Evolutionary conservation across 2,113 vertebrate species (phyloP), one percentile per base, ranked within the genome.

Genomic region (Psilopogon haemacephalus): DNA sequence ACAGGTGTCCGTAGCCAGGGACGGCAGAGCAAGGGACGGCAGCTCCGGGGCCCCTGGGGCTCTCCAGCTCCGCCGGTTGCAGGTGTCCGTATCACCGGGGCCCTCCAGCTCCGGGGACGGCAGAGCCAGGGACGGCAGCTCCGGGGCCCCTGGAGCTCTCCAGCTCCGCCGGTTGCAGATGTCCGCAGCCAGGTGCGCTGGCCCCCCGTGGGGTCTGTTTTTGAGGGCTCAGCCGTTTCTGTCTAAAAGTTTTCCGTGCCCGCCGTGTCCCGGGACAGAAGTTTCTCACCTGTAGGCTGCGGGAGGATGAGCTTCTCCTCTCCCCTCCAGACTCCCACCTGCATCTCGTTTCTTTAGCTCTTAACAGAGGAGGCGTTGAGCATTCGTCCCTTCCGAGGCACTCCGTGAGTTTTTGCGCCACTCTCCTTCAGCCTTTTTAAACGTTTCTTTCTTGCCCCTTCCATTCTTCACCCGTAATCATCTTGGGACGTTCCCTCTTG

Each of bases 181-280:
- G 5, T 21, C n/a, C 54, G 1, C 27, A 15, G 59, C 6, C 37
- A 1, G n/a, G 12, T 5, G 42, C 1, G 18, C 35, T 3, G 38
- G 15, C 14, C 14, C 12, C 35, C 0, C 24, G 4, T 2, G 71
- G 6, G 11, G 71, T 54, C 23, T 27, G 11, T 52, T 24, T 1
- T 8, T 2, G 20, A 1, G 28, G 23, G 21, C 5, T 52, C 10
- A 12, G 13, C 16, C 4, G 2, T 8, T 60, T 42, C 6, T 11
- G 2, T 2, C 12, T 2, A 0, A 12, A 12, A 24, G 48, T 30
- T 76, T 19, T 30, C 27, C 1, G 40, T 9, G 2, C n/a, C 42
- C 1, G 2, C 4, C 0, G 13, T 4, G 12, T 19, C 30, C 42
- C 0, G 5, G 8, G 18, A 16, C 40, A 23, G 42, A n/a, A n/a